Base-by-base conservation (phyloP, 2,888 invertebrate species). In the Chymomyza fuscimana region DNA sequence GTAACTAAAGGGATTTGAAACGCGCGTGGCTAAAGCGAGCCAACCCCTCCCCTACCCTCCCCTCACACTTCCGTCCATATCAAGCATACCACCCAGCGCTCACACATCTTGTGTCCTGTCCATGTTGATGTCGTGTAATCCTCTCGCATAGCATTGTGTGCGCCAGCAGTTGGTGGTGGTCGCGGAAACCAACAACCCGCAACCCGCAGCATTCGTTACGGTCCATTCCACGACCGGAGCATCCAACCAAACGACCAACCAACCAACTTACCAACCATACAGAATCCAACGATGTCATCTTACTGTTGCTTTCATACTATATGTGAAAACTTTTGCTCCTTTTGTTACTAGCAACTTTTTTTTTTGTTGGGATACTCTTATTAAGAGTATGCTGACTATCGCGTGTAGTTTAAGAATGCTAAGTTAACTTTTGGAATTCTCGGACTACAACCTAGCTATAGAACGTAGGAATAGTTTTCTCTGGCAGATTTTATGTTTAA, bases 151-250 rank as follows among this genome's bases (percentile, higher is more conserved):
- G 32, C 32, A n/a, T 51, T 51, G 12, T 25, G 50, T 25, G 51
- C 15, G 15, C 51, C 19, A 52, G 56, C 56, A 58, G 19, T 52
- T 3, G 10, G 36, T 56, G 56, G 5, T 32, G 64, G 29, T 51
- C 46, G 72, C 78, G 65, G 70, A 88, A 89, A 87, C 87, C 86
- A 86, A 88, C 84, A 82, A 76, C 40, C 40, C 40, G 40, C 40
- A 89, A 89, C 90, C 89, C 89, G 89, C 90, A 89, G 86, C 77
- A 87, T 89, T 89, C 80, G 89, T 71, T 79, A 81, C 76, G 87
- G 79, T 81, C 78, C 74, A 79, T 77, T 71, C 74, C 81, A 74
- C 63, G 59, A 64, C 67, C 40, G 56, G 50, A 70, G 60, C 62
- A 64, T 63, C 32, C 60, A 51, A 63, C 54, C 16, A 54, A 54